phyloP scores from a whole-genome alignment of 2,888 invertebrate genomes.

The Rosalia funebris region DNA sequence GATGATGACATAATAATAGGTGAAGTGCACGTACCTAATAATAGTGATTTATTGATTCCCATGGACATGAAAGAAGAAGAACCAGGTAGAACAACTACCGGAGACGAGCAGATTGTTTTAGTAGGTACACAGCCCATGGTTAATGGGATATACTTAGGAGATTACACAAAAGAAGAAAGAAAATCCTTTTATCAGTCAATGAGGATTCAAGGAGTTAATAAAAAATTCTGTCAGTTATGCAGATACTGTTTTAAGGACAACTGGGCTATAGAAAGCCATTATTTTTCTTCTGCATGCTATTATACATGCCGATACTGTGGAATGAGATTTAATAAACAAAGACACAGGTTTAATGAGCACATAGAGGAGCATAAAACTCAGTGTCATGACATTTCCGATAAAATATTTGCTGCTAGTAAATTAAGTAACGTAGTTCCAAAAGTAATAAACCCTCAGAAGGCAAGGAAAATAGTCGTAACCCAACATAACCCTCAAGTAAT shows the following conservation, averaged over 20 bases:
- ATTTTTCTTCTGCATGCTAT: constrained; percentile 60
- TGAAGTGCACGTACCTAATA: constrained; percentile 5
- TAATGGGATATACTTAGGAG: constrained; percentile 56
- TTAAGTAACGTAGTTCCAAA: constrained; percentile 53
- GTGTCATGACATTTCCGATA: constrained; percentile 55
- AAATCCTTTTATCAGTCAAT: constrained; percentile 59
- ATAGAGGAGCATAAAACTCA: constrained; percentile 53
- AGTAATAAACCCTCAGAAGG: constrained; percentile 51
- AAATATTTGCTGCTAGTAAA: constrained; percentile 58
- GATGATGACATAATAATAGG: constrained; percentile 44
- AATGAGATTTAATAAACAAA: constrained; percentile 61
- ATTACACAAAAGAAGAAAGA: constrained; percentile 60
- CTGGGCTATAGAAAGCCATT: constrained; percentile 63
- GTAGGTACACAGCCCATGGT: constrained; percentile 52
- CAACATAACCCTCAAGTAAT: constrained; percentile 33
- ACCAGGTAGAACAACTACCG: constrained; percentile 33
- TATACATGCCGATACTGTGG: constrained; percentile 63
- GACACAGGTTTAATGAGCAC: constrained; percentile 57
- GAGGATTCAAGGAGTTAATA: constrained; percentile 57
- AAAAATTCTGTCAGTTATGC: constrained; percentile 61
- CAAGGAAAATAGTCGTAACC: constrained; percentile 42
- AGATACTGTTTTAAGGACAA: constrained; percentile 63
- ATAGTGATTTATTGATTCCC: constrained; percentile 46
- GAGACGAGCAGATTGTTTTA: constrained; percentile 46
- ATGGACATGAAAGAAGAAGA: constrained; percentile 41